A percentile compares a stretch with the other conserved stretches of the same genome.
Conservation (phyloP, 1,140 invertebrate species). For the Lasioglossum baleicum region DNA sequence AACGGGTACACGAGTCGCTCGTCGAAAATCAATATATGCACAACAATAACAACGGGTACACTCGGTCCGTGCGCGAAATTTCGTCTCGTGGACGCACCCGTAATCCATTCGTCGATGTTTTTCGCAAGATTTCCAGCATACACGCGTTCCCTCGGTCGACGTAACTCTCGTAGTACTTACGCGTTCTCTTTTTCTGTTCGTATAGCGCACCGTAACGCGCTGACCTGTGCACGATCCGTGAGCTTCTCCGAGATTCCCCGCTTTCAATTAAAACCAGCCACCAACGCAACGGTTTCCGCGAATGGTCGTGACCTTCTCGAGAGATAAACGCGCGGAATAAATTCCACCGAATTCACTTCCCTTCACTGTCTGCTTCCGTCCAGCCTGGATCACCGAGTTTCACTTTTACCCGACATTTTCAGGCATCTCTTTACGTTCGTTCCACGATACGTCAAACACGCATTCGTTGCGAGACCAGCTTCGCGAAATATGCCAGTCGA, state of each 20-base stretch:
- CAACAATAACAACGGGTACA: slow-evolving; percentile 58
- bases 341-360: slow-evolving; percentile 14
- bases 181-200: slow-evolving; percentile 22
- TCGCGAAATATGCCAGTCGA: slow-evolving; percentile 29
- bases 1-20: slow-evolving; percentile 37
- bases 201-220: slow-evolving; percentile 18
- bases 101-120: slow-evolving; percentile 54
- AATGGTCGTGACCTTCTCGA: slow-evolving; percentile 43
- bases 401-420: slow-evolving; percentile 63
- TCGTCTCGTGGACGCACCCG: slow-evolving; percentile 47
- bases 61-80: slow-evolving; percentile 45
- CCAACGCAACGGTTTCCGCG: slow-evolving; percentile 15
- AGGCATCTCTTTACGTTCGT: slow-evolving; percentile 5
- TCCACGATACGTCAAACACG: slow-evolving; percentile 24
- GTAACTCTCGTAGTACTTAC: slow-evolving; percentile 6
- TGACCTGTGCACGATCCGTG: slow-evolving; percentile 26
- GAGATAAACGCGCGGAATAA: slow-evolving; percentile 16
- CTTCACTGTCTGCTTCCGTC: not conserved
- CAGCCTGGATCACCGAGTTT: slow-evolving; percentile 47
- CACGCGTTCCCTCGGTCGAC: not conserved
- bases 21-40: slow-evolving; percentile 73
- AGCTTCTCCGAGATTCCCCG: slow-evolving; percentile 29
- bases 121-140: slow-evolving; percentile 41
- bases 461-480: slow-evolving; percentile 20
- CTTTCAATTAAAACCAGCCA: slow-evolving; percentile 42